Base-by-base conservation (phyloP, 2,888 invertebrate genomes). In the Melolontha melolontha region DNA sequence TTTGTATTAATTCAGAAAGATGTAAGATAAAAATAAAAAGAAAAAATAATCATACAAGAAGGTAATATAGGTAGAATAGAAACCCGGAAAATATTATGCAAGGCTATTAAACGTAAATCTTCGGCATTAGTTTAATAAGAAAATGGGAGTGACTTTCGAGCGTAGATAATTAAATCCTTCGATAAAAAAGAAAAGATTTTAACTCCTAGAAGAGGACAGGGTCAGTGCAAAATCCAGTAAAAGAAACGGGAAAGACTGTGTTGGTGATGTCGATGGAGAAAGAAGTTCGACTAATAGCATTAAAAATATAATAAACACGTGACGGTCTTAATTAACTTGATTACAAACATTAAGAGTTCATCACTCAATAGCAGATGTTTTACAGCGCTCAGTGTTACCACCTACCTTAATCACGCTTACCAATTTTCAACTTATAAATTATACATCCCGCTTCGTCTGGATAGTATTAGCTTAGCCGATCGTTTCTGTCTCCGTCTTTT, bases 291-390 rank as follows among this genome's bases (percentile, higher is more conserved):
- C 57, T 57, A 59, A 59, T 59, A 59, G 59, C 22, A 59, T 59
- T 59, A 59, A 59, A 59, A 59, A 59, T 47, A 55, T 66, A 66
- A 66, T 66, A 54, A 66, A 66, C 66, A 66, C 66, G 55, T 55
- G 66, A 57, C 50, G 57, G 69, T 65, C 68, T 71, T 73, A 73
- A 73, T 73, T 70, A 73, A 70, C 63, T 73, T 67, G 71, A 73
- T 71, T 73, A 73, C 69, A 51, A 67, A 70, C 66, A 73, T 71
- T 73, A 73, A 71, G 70, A 70, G 69, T 71, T 73, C 73, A 73
- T 73, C 70, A 70, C 70, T 73, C 73, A 73, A 67, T 67, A 66
- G 69, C 73, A 71, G 73, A 73, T 73, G 71, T 71, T 71, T 64
- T 66, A 70, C 66, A 63, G 47, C 59, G 59, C 50, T 59, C 52